Base-by-base conservation (phyloP, 1,140 invertebrate genomes). In the Procambarus virginalis region DNA sequence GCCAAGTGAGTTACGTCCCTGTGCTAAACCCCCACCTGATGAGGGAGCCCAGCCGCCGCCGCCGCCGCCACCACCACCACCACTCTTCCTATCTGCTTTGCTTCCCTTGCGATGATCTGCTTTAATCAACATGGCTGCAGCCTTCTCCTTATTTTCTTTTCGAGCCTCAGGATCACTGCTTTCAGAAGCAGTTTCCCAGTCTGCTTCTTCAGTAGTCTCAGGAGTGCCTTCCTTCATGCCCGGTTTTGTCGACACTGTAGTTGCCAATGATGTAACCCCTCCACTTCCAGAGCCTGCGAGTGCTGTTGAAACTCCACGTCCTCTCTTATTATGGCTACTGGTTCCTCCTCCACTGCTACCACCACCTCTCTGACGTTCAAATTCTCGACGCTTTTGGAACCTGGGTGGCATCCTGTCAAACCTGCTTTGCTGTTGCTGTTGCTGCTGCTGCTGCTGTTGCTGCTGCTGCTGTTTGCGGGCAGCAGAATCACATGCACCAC, bases 131-230 rank as follows among this genome's bases (percentile, higher is more conserved):
- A 77, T 49, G 2, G 81, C 86, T 55, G 82, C 34, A 22, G 85
- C 73, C 64, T 91, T 91, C 80, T 83, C 90, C 64, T 84, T 76
- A 77, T 87, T 91, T 49, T 88, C 92, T 80, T 94, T 84, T 9
- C 93, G 93, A 60, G 93, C 93, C 14, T 94, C 93, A 58, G 95
- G 93, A 92, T 95, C 95, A 93, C 95, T 95, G 92, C 94, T 95
- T 92, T 95, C 95, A n/a, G 95, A 95, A n/a, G 95, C 95, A 55
- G 95, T 95, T 92, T 95, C 95, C 95, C 95, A 95, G 88, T 95
- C 95, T 81, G 95, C 94, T 91, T 94, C 95, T 20, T 93, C 93
- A 48, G 84, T 91, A 45, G 93, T 93, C 91, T 95, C 94, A n/a
- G 94, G 94, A 34, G 94, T 94, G 58, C 94, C 93, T 89, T 94